Evolutionary conservation across 2,113 vertebrate genomes (phyloP), one percentile per base, ranked within the genome.

Genomic region (Cephalopholis sonnerati): DNA sequence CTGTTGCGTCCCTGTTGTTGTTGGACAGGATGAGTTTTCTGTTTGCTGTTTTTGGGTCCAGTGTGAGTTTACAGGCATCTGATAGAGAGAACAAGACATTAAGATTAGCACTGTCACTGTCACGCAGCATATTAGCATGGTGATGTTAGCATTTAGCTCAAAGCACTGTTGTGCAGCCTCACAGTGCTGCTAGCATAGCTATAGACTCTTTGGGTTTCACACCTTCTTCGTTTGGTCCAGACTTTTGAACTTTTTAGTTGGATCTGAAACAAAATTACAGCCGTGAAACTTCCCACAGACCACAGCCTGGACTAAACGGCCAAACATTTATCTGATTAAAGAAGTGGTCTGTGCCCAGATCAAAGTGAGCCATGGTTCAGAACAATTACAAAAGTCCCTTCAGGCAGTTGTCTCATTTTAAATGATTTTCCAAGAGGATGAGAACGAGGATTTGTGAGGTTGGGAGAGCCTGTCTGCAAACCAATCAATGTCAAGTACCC

Each of bases 31-130:
- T 0, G 0, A 87, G 57, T 0, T 57, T 64, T n/a, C 6, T 81
- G 71, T 83, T 50, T 44, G 82, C 84, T 3, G 81, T 83, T 54
- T 81, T 79, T 62, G 32, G 27, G 62, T 91, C 88, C 73, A 90
- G 48, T 12, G 7, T 51, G 57, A 87, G 81, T 51, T 84, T 0
- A 80, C 4, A 0, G 0, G 73, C 79, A 24, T 88, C 90, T 91
- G 58, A 55, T 36, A 1, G 18, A 78, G 46, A 70, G 0, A 79
- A 44, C 8, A 41, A 55, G 5, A 25, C 7, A 36, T 36, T 36
- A 58, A 20, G 18, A 20, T 61, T 10, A 61, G 29, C 7, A 12
- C 6, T 32, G 57, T 59, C 15, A 29, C 15, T 29, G 57, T 27
- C 41, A 44, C 41, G 8, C n/a, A 32, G 27, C 25, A 29, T 5